phyloP scores from a whole-genome alignment of 2,113 vertebrate species.

The Epinephelus fuscoguttatus region DNA sequence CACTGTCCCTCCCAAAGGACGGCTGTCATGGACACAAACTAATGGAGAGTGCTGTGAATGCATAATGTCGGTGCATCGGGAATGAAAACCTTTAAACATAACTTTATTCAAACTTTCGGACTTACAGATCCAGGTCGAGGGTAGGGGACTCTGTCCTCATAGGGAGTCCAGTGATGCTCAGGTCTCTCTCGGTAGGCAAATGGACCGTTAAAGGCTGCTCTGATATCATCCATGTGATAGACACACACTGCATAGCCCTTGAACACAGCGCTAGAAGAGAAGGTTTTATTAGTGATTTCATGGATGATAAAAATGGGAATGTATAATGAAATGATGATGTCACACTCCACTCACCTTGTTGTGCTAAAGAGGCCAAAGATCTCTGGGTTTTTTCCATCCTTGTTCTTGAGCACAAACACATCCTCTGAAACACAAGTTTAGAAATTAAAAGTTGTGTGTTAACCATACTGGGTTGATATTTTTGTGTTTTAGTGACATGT shows the following conservation, averaged over 20 bases:
- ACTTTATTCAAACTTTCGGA: slow-evolving; percentile 41
- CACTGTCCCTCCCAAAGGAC: slow-evolving; percentile 46
- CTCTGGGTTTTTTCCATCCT: slow-evolving; percentile 94
- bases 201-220: slow-evolving; percentile 95
- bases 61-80: slow-evolving; percentile 25
- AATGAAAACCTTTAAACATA: slow-evolving; percentile 14
- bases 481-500: background rate
- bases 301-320: background rate
- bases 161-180: slow-evolving; percentile 95
- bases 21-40: slow-evolving; percentile 24
- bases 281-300: background rate
- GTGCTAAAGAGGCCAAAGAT: slow-evolving; percentile 98
- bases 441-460: background rate
- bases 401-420: slow-evolving; percentile 92
- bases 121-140: slow-evolving; percentile 98
- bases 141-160: slow-evolving; percentile 94
- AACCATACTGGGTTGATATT: background rate
- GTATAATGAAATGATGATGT: background rate
- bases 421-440: slow-evolving; percentile 89
- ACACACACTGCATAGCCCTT: slow-evolving; percentile 96
- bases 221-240: slow-evolving; percentile 94
- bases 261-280: slow-evolving; percentile 86
- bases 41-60: slow-evolving; percentile 32
- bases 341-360: slow-evolving; percentile 88
- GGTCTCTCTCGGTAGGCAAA: slow-evolving; percentile 94